Percentiles rank a stretch among this genome's conserved stretches.
phyloP scores from a whole-genome alignment of 2,113 vertebrate species.

The Caracal caracal region DNA sequence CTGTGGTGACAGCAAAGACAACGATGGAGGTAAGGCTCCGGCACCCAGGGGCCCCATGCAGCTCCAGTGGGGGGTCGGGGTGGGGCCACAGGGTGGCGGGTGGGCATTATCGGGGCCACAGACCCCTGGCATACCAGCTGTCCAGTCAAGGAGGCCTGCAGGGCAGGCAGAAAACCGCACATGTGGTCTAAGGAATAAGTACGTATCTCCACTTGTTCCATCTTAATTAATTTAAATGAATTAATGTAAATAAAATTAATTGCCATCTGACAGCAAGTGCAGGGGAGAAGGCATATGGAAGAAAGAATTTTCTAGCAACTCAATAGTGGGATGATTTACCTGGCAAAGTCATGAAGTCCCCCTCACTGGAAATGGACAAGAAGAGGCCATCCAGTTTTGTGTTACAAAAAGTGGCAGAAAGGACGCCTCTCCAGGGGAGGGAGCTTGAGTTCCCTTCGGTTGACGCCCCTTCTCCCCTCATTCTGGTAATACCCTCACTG shows the following conservation, averaged over 20 bases:
- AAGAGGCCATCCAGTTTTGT: not conserved
- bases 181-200: not conserved
- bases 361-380: not conserved
- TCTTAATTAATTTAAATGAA: conserved; percentile 34
- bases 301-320: not conserved
- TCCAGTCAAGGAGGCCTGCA: not conserved
- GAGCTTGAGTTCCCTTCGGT: not conserved
- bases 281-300: not conserved
- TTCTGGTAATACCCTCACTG: not conserved
- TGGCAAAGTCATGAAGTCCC: not conserved
- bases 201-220: not conserved
- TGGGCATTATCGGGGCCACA: not conserved
- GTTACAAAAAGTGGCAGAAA: not conserved
- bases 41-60: not conserved
- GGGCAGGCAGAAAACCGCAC: not conserved
- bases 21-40: conserved; percentile 94
- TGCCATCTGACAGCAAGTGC: not conserved
- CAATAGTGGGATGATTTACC: not conserved
- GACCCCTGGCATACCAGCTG: not conserved
- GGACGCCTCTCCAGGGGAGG: not conserved
- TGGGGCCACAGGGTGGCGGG: no score
- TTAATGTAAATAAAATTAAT: conserved; percentile 2
- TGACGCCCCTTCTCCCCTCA: not conserved
- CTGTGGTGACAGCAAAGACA: conserved; percentile 97
- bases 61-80: not conserved